A percentile compares a stretch with the other conserved stretches of the same genome.
phyloP scores from a whole-genome alignment of 2,797 vertebrate species.

The Eremophila alpestris region DNA sequence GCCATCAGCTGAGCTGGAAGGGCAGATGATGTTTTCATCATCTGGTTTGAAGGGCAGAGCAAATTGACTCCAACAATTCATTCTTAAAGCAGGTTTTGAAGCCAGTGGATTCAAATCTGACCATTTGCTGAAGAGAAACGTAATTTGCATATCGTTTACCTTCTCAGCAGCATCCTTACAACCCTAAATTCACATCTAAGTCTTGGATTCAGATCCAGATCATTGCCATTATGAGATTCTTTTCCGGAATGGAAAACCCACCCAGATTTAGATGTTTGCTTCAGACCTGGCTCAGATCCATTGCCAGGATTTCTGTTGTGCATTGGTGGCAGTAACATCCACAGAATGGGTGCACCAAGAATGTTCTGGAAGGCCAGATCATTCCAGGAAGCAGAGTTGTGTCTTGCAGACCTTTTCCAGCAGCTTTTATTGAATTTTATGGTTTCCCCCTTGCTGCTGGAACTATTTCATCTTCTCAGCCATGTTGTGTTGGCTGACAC shows the following conservation, averaged over 20 bases:
- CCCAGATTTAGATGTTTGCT: background rate
- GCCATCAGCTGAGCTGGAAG: background rate
- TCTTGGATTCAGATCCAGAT: background rate
- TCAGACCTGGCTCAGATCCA: background rate
- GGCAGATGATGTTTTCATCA: background rate
- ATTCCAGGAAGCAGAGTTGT: background rate
- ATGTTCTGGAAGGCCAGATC: background rate
- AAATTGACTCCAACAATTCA: background rate
- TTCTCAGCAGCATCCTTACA: background rate
- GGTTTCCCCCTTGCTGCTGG: background rate
- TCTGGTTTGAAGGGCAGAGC: background rate
- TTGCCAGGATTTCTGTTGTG: background rate
- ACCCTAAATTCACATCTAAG: background rate
- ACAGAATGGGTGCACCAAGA: background rate
- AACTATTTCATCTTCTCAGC: background rate
- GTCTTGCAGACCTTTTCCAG: background rate
- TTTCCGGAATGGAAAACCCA: background rate
- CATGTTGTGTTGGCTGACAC: background rate
- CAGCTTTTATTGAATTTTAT: background rate
- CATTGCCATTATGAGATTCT: background rate
- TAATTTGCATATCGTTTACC: background rate
- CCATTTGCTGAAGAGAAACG: background rate
- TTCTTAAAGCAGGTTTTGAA: background rate
- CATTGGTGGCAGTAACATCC: rapidly evolving
- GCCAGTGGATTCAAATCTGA: background rate